phyloP scores from a whole-genome alignment of 2,888 invertebrate species.

The Hanleya hanleyi region DNA sequence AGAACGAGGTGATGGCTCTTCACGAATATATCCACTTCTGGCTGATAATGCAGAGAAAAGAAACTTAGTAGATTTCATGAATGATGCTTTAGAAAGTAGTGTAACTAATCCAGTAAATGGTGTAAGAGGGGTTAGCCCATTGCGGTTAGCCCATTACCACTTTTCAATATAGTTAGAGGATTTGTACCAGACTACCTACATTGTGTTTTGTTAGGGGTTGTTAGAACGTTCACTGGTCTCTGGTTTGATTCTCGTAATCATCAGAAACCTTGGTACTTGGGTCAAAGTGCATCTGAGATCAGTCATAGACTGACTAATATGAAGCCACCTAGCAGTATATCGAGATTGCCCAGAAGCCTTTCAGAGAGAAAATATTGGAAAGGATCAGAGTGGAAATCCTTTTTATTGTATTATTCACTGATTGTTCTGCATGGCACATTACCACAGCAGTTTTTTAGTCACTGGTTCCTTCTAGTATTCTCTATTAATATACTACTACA shows the following conservation, averaged over 20 bases:
- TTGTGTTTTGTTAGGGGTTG: neutral
- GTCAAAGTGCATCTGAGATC: neutral
- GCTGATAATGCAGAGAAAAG: neutral
- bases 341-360: neutral
- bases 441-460: neutral
- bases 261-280: slow-evolving; percentile 3
- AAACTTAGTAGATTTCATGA: neutral
- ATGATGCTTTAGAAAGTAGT: neutral
- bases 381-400: slow-evolving; percentile 11
- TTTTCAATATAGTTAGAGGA: slow-evolving; percentile 6
- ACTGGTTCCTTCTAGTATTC: slow-evolving; percentile 5
- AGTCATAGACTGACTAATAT: neutral
- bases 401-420: slow-evolving; percentile 4
- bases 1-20: neutral
- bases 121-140: slow-evolving; percentile 3
- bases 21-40: neutral
- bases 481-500: neutral
- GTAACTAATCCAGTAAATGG: neutral
- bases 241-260: slow-evolving; percentile 12
- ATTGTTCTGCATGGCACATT: neutral
- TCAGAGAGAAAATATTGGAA: slow-evolving; percentile 10
- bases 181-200: slow-evolving; percentile 17
- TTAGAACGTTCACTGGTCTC: neutral
- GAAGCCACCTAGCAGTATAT: neutral
- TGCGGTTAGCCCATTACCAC: neutral